Conservation (phyloP, 2,888 invertebrate species). For the Cephus pulcher region DNA sequence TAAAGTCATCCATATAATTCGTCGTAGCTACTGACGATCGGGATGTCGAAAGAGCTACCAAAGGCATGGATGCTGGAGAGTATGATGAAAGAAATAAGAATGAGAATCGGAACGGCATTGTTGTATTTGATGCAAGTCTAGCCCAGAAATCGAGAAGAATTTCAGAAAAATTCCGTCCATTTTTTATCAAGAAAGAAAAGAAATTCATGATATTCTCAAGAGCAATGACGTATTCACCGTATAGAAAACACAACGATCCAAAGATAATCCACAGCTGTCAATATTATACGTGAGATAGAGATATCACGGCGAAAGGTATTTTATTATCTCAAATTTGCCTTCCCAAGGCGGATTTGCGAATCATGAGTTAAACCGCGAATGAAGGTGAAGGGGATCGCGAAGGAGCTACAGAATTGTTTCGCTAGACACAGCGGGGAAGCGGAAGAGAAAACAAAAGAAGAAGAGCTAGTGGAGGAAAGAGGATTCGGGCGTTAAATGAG, state of each 20-base stretch:
- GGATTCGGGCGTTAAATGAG: not conserved
- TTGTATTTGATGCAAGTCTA: not conserved
- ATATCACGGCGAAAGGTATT: not conserved
- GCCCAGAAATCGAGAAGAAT: constrained; percentile 7
- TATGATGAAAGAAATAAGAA: not conserved
- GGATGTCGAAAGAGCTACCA: not conserved
- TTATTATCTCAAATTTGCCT: not conserved
- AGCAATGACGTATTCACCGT: not conserved
- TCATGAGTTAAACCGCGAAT: not conserved
- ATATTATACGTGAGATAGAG: not conserved
- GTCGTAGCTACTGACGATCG: not conserved
- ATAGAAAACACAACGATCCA: not conserved
- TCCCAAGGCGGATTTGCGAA: not conserved
- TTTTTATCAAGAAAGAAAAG: not conserved
- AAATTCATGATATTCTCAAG: not conserved
- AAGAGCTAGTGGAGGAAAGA: not conserved
- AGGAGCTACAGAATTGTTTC: not conserved
- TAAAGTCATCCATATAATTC: not conserved
- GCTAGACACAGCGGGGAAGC: not conserved
- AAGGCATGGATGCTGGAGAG: not conserved
- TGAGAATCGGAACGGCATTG: not conserved
- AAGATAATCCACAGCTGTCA: not conserved
- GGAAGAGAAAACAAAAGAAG: not conserved
- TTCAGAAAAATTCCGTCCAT: not conserved
- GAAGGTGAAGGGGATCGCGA: not conserved